Evolutionary conservation across 2,113 vertebrate genomes (phyloP), one percentile per base, ranked within the genome.

Genomic region (Oreotrochilus melanogaster): DNA sequence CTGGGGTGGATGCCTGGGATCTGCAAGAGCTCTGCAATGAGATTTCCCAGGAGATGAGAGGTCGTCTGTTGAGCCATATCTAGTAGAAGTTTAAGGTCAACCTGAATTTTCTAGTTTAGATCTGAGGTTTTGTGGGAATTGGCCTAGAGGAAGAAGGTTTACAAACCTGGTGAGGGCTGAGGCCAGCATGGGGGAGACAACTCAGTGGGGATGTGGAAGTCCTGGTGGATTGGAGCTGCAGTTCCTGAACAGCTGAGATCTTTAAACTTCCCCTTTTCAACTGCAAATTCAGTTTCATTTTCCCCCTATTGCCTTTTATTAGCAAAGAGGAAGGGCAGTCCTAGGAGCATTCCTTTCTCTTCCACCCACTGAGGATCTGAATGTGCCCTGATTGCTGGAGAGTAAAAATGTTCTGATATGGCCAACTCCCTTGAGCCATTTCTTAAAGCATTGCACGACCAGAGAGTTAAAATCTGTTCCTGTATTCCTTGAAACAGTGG

Each of bases 171-270:
- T n/a, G 53, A 78, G 19, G 42, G 9, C 39, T 48, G 74, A 64
- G 51, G 43, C 13, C 16, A 25, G 33, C 1, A 3, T 3, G 9
- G 11, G 47, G 11, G 35, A 11, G 17, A 72, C 35, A 45, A 58
- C 8, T 16, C 1, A 1, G 47, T 10, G 31, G 16, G 37, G 30
- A 51, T 14, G 14, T 0, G 1, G 37, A 76, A 30, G 39, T 48
- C 17, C 23, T 33, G 47, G 51, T 11, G 76, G 56, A 35, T 16
- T 42, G 47, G 35, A 64, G 24, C 37, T 88, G 65, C 33, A 47
- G 28, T 22, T 54, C n/a, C 51, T 72, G 39, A 60, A 31, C 21
- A 65, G 24, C 51, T 69, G 54, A 62, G 23, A 27, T n/a, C 28
- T n/a, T 62, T 28, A 69, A 28, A 45, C 42, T 39, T 14, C 19